Conservation (phyloP, 2,113 vertebrate species). For the human (Homo sapiens) region GRCh38 chr7:63688501-63689000, state of each 20-base stretch:
- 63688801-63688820: too few relatives aligned
- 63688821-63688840: too few relatives aligned
- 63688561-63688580: fast-evolving
- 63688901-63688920: background rate
- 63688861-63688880: background rate
- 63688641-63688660: too few relatives aligned
- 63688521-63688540: background rate
- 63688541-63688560: background rate
- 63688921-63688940: too few relatives aligned
- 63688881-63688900: background rate
- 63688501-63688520: fast-evolving
- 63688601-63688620: background rate
- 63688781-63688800: background rate
- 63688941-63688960: background rate
- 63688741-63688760: background rate
- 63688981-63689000: background rate
- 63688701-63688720: background rate
- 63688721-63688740: background rate
- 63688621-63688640: background rate
- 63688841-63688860: background rate
- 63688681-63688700: background rate
- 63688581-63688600: background rate
- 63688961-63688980: background rate
- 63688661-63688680: fast-evolving
- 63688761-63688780: background rate